These are phyloP conservation scores for Pseudochaenichthys georgianus DNA, from an alignment of 2,797 vertebrate species.

Conservation along the genomic window DNA sequence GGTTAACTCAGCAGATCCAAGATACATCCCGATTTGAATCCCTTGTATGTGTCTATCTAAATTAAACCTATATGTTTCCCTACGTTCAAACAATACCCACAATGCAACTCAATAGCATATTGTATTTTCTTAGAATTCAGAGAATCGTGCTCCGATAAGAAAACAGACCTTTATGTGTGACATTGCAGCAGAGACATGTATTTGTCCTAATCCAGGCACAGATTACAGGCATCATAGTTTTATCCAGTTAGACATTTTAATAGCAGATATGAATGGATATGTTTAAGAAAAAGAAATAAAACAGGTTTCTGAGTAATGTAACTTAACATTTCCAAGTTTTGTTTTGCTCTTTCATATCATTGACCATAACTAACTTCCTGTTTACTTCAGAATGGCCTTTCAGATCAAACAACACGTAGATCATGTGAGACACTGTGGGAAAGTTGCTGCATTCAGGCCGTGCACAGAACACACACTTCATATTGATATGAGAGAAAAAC, in stretches of 20 bases:
- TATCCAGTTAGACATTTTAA: conserved; percentile 20
- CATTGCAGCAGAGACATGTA: not conserved
- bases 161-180: not conserved
- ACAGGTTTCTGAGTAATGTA: not conserved
- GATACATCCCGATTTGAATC: not conserved
- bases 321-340: conserved; percentile 1
- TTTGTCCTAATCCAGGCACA: conserved; percentile 10
- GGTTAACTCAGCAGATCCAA: not conserved
- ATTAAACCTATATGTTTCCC: not conserved
- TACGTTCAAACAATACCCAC: conserved; percentile 12
- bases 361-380: conserved; percentile 5
- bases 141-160: not conserved
- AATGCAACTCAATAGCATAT: not conserved
- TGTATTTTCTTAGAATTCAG: not conserved
- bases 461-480: conserved; percentile 1
- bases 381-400: not conserved
- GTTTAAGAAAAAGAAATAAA: not conserved
- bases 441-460: conserved; percentile 5
- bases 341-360: conserved; percentile 8
- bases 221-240: not conserved
- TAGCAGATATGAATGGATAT: conserved; percentile 36
- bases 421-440: not conserved
- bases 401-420: not conserved
- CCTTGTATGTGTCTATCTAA: too few species aligned
- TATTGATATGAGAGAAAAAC: conserved; percentile 39